Base-by-base conservation (phyloP, 2,888 invertebrate species). In the Torymus texanus region DNA sequence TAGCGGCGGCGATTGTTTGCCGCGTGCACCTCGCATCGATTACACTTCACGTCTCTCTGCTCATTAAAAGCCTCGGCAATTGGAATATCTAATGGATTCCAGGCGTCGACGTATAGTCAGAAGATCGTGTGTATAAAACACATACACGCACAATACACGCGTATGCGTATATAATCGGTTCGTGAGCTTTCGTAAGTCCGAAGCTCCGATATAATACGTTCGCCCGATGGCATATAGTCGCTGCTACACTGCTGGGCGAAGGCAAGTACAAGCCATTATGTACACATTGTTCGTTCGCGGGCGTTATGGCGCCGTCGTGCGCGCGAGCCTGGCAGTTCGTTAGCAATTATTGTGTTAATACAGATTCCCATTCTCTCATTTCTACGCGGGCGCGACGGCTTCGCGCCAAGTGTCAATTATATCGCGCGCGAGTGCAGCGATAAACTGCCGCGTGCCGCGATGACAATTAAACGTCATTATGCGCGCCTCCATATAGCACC, bases 301-400 rank as follows among this genome's bases (percentile, higher is more conserved):
- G 58, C 53, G 12, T 11, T n/a, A 63, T 71, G 58, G 70, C 18
- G n/a, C 65, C 4, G 56, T 2, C 3, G 55, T 53, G n/a, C 21
- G 21, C 21, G 21, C 21, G 21, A 21, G 21, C 21, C 21, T 21
- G 21, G 29, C 63, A 21, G 79, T 71, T 78, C 74, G 70, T 76
- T 75, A 78, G 67, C 70, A 82, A 82, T 82, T 81, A 79, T 74
- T 76, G 71, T 76, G 71, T 80, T 80, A 76, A 79, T 74, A 73
- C 65, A 68, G 59, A 75, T 71, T 73, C 53, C 3, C 62, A 8
- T 61, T 41, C 50, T 62, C 11, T 65, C 50, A 58, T 61, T 56
- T 62, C 41, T 66, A 11, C n/a, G 65, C 51, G 59, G 11, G 18
- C 41, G 12, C 63, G 50, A n/a, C n/a, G n/a, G n/a, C n/a, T 21